A percentile compares a stretch with the other conserved stretches of the same genome.
These are phyloP conservation scores for Actias luna DNA, from an alignment of 2,888 invertebrate genomes.

Conservation along the genomic window DNA sequence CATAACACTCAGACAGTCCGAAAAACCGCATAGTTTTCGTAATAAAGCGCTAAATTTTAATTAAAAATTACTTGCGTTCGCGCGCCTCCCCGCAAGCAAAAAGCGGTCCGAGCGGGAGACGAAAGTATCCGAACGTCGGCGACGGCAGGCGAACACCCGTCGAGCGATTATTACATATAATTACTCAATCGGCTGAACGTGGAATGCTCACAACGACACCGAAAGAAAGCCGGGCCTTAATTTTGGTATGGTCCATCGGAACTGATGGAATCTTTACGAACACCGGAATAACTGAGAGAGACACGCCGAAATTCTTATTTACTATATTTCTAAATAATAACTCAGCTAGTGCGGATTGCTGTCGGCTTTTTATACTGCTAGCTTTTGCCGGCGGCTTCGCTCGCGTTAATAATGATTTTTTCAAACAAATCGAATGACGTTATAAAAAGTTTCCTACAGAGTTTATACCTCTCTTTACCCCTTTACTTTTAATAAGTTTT, in stretches of 20 bases:
- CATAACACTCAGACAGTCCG: conserved; percentile 12
- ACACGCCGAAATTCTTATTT: too few relatives aligned
- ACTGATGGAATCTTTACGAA: not conserved
- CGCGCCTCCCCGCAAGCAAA: conserved; percentile 45
- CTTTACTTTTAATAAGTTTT: too few relatives aligned
- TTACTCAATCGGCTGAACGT: conserved; percentile 63
- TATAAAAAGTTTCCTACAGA: too few relatives aligned
- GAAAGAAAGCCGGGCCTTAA: conserved; percentile 21
- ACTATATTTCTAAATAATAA: too few relatives aligned
- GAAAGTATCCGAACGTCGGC: conserved; percentile 54
- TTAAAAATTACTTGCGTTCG: conserved; percentile 61
- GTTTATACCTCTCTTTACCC: too few relatives aligned
- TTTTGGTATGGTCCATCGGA: not conserved
- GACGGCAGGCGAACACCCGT: conserved; percentile 45
- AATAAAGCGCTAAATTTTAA: conserved; percentile 74
- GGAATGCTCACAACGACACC: conserved; percentile 45
- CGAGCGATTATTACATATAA: conserved; percentile 53
- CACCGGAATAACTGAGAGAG: not conserved
- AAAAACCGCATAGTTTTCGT: conserved; percentile 58
- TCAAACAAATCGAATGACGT: too few relatives aligned
- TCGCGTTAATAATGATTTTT: too few relatives aligned
- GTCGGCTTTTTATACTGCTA: too few relatives aligned
- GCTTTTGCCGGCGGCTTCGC: too few relatives aligned
- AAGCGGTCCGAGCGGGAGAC: conserved; percentile 46
- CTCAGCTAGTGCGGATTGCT: too few relatives aligned